phyloP scores from a whole-genome alignment of 2,888 invertebrate genomes.

The Aproaerema taeniolella region DNA sequence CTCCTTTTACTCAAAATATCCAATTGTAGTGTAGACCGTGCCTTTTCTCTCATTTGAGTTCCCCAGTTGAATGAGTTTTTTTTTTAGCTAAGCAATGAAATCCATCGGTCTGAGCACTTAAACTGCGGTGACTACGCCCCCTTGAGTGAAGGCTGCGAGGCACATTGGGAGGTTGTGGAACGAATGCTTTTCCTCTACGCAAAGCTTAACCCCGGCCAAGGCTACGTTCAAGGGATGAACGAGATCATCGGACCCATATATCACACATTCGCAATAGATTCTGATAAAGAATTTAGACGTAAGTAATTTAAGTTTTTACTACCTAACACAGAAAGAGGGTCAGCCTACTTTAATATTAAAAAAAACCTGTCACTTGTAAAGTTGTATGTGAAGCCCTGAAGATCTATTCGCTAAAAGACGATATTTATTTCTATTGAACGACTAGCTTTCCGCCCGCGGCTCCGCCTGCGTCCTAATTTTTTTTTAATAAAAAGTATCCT shows the following conservation, averaged over 20 bases:
- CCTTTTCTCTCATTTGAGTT: no score
- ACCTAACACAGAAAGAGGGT: background rate
- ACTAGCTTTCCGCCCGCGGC: no score
- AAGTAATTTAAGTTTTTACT: slow-evolving; percentile 28
- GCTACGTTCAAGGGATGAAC: slow-evolving; percentile 99
- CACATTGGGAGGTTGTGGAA: slow-evolving; percentile 99
- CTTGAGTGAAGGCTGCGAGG: slow-evolving; percentile 93
- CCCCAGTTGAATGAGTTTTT: no score
- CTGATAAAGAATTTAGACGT: slow-evolving; percentile 88
- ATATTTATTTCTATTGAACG: no score
- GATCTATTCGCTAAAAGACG: no score
- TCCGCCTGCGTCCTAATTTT: no score
- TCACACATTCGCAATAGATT: slow-evolving; percentile 96
- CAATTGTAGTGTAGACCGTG: no score
- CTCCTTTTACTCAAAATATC: no score
- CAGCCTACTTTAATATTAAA: no score
- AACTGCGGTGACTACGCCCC: slow-evolving; percentile 84
- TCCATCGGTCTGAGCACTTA: slow-evolving; percentile 75
- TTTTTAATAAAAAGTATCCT: no score
- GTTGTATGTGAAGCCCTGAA: no score
- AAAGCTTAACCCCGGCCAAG: slow-evolving; percentile 98
- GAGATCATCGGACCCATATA: slow-evolving; percentile 99
- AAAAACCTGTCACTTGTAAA: no score
- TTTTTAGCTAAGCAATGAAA: slow-evolving; percentile 85
- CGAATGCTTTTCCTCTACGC: slow-evolving; percentile 98